A percentile compares a stretch with the other conserved stretches of the same genome.
Conservation (phyloP, 1,140 invertebrate genomes). For the Dryas iulia region DNA sequence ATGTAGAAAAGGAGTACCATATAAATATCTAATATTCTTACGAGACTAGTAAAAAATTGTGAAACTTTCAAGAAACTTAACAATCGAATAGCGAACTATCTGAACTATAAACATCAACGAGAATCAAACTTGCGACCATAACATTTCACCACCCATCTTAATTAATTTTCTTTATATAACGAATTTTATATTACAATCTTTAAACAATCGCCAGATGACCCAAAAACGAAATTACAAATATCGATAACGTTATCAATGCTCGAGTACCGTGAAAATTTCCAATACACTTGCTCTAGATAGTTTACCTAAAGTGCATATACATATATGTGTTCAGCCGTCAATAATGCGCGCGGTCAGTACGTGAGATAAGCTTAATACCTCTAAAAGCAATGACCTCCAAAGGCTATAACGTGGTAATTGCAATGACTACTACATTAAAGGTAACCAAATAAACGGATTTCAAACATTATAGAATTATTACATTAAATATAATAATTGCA, state of each 20-base stretch:
- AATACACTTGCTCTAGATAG: slow-evolving; percentile 48
- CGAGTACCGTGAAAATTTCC: slow-evolving; percentile 55
- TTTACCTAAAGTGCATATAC: slow-evolving; percentile 37
- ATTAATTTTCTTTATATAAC: background rate
- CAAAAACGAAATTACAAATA: slow-evolving; percentile 13
- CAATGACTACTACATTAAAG: slow-evolving; percentile 10
- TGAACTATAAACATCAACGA: too few relatives aligned
- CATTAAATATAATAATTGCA: background rate
- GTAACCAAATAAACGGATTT: slow-evolving; percentile 13
- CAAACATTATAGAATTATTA: background rate
- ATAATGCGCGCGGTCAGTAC: slow-evolving; percentile 48
- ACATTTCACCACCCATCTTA: too few relatives aligned
- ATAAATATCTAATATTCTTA: too few relatives aligned
- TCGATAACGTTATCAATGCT: slow-evolving; percentile 35
- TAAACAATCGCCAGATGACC: slow-evolving; percentile 7
- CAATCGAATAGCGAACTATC: too few relatives aligned
- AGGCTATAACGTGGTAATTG: slow-evolving; percentile 31
- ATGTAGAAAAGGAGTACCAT: too few relatives aligned
- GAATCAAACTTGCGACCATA: too few relatives aligned
- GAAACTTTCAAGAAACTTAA: too few relatives aligned
- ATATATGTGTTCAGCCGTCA: slow-evolving; percentile 45
- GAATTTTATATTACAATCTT: background rate
- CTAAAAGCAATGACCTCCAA: slow-evolving; percentile 44
- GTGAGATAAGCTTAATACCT: slow-evolving; percentile 47
- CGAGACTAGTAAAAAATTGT: too few relatives aligned